Evolutionary conservation across 2,888 invertebrate species (phyloP), one percentile per base, ranked within the genome.

Genomic region (Globia sparganii): DNA sequence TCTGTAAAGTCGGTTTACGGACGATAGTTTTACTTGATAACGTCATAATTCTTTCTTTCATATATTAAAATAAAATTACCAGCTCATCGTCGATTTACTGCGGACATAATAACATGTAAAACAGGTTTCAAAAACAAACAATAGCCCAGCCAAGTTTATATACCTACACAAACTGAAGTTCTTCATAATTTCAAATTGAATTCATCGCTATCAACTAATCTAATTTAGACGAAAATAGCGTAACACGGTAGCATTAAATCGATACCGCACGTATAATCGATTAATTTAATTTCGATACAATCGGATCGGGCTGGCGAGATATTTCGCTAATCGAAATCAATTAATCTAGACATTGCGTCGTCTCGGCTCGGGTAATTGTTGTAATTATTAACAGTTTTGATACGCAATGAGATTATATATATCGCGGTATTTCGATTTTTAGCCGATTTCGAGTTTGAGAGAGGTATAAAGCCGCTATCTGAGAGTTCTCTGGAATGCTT

Each of bases 241-340:
- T 90, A 91, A 87, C 88, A 62, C 81, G 87, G 90, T 86, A 88
- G 90, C 85, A 72, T 83, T 85, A 78, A 75, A 89, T 84, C 83
- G 83, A 86, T 86, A 88, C 71, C 80, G 86, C 82, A 83, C 81
- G 77, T 80, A 83, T 82, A 87, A 88, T 85, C 89, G 86, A 87
- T 86, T 86, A 84, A 85, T 86, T 86, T 84, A 75, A 66, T 80
- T 84, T 87, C 90, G 89, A 89, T 90, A 87, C 84, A 88, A 91
- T 90, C 89, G 82, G 80, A 88, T 90, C 86, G 88, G 86, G 86
- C 89, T 86, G 83, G 75, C 84, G 87, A 87, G 89, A 89, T 89
- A 90, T 89, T 90, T 91, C 83, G 90, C 91, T 93, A 93, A 94
- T 94, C 94, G 91, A 84, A 89, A 79, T 88, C 92, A 92, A 94